Base-by-base conservation (phyloP, 2,113 vertebrate species). In the Steatornis caripensis region DNA sequence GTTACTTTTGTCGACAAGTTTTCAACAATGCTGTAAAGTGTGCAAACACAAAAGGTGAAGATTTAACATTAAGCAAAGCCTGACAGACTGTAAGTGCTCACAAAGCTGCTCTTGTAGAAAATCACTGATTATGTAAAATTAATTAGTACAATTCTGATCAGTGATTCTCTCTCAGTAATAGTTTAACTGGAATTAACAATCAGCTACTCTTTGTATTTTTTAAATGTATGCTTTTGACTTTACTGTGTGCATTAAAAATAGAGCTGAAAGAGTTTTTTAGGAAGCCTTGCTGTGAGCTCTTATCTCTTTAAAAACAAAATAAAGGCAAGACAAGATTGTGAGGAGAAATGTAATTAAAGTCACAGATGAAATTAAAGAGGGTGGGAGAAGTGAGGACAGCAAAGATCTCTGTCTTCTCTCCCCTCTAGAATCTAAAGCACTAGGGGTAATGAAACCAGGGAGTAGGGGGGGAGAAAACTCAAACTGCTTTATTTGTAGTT, bases 41-140 rank as follows among this genome's bases (percentile, higher is more conserved):
- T 90, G 74, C 37, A 70, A 92, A 66, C 60, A 95, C 69, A 96
- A 94, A 94, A 94, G 69, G 51, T 82, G 32, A 49, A 37, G 74
- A 71, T 70, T 95, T 91, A 90, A 74, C 70, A 75, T 89, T 86
- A 60, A 53, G 37, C 27, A 37, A 94, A 97, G 65, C 75, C 72
- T 71, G 69, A 93, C 78, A 95, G 37, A 9, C 54, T 83, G 2
- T 30, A 77, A 89, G n/a, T 68, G 36, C 71, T 78, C 46, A 86
- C 39, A 96, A 90, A 92, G 76, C 71, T 87, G 65, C 54, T 84
- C 46, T 78, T 87, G 49, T 75, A 82, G 82, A 89, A 93, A 95
- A 95, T 94, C 74, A 96, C 75, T 94, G 93, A 96, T 97, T 94
- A 96, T 94, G 84, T 97, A 93, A 97, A 97, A 98, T 96, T 97